Percentiles rank a stretch among this genome's conserved stretches.
Conservation (phyloP, 92 coral and sea anemone species). For the Plumapathes pennacea region DNA sequence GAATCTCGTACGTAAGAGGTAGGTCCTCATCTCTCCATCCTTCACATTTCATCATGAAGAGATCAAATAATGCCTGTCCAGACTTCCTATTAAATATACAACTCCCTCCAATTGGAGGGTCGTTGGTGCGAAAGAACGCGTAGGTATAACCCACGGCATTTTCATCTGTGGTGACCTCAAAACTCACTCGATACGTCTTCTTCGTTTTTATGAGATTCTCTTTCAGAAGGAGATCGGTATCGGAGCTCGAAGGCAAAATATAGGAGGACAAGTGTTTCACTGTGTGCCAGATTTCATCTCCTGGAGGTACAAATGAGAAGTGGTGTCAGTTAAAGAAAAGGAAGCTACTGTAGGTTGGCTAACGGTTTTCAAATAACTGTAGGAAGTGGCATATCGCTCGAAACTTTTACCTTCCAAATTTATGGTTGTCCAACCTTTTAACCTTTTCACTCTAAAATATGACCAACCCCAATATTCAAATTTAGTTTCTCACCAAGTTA, state of each 20-base stretch:
- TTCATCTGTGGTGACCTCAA: neutral
- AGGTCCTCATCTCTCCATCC: conserved; percentile 40
- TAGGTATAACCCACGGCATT: neutral
- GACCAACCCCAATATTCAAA: too few species aligned
- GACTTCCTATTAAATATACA: conserved; percentile 15
- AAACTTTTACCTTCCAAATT: too few species aligned
- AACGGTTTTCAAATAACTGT: too few species aligned
- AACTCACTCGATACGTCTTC: neutral
- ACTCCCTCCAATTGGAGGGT: conserved; percentile 32
- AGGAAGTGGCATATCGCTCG: too few species aligned
- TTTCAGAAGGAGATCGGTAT: neutral
- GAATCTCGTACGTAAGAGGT: conserved; percentile 35
- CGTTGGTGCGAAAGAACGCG: conserved; percentile 19
- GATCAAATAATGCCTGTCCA: conserved; percentile 31
- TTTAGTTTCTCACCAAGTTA: too few species aligned
- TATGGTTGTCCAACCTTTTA: too few species aligned
- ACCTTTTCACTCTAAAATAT: too few species aligned
- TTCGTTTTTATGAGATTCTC: conserved; percentile 4
- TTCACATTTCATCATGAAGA: conserved; percentile 16
- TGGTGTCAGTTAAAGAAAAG: too few species aligned
- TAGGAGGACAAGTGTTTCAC: neutral
- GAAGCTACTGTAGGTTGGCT: too few species aligned
- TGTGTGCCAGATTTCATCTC: conserved; percentile 1
- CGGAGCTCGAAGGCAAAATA: neutral
- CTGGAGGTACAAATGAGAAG: neutral